Percentiles rank a stretch among this genome's conserved stretches.
Conservation (phyloP, 2,113 vertebrate species). For the Nothocercus julius region DNA sequence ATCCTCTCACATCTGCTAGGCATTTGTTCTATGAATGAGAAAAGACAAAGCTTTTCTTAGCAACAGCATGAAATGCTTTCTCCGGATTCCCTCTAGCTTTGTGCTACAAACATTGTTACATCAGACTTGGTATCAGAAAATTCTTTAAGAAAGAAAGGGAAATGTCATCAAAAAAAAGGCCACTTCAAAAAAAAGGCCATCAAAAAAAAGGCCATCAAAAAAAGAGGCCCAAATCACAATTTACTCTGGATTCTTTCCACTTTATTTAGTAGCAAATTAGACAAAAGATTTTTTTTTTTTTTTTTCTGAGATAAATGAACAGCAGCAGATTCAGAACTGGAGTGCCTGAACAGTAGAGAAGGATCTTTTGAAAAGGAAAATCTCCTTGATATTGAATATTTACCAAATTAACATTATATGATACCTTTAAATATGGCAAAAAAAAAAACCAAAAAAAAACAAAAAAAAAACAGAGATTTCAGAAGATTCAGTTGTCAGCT, state of each 20-base stretch:
- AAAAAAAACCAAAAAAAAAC: too few species aligned
- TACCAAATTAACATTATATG: not conserved
- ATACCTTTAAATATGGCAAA: not conserved
- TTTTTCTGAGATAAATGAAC: not conserved
- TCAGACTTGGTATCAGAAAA: constrained; percentile 40
- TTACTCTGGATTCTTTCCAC: not conserved
- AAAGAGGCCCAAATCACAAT: constrained; percentile 28
- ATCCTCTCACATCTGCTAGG: constrained; percentile 37
- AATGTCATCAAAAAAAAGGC: constrained; percentile 52
- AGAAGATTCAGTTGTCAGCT: not conserved
- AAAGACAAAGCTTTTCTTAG: constrained; percentile 58
- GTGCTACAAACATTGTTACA: constrained; percentile 37
- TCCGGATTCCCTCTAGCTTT: constrained; percentile 47
- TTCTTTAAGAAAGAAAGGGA: constrained; percentile 21
- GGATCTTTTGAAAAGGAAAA: not conserved
- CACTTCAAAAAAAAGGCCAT: constrained; percentile 49
- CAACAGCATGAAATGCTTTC: constrained; percentile 41
- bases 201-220: constrained; percentile 52
- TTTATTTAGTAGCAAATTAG: not conserved
- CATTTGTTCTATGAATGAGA: not conserved
- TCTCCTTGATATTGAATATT: not conserved
- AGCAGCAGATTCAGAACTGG: not conserved
- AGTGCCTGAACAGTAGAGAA: not conserved
- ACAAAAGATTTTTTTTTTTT: not conserved
- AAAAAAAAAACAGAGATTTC: not conserved